Evolutionary conservation across 1,140 invertebrate species (phyloP).

Genomic region (Leptonema lineaticorne): DNA sequence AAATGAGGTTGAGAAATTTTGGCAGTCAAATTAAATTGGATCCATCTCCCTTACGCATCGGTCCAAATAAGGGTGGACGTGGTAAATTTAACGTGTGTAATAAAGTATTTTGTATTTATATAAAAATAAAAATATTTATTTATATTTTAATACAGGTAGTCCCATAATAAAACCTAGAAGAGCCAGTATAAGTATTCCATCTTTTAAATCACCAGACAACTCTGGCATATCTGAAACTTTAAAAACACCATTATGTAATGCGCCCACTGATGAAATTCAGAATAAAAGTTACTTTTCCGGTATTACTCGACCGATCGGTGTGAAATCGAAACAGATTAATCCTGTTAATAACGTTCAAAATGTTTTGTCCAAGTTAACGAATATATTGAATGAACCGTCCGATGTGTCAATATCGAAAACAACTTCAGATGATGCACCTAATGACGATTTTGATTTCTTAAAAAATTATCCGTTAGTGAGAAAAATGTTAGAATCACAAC

Average conservation of each 20-base stretch:
- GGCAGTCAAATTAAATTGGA: constrained; percentile 54
- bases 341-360: background rate
- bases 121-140: background rate
- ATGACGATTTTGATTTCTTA: background rate
- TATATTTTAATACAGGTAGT: constrained; percentile 31
- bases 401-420: background rate
- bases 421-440: background rate
- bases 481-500: background rate
- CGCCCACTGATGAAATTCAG: background rate
- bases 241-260: background rate
- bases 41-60: constrained; percentile 51
- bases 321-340: background rate
- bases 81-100: no score
- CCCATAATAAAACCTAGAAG: constrained; percentile 35
- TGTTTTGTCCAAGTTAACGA: background rate
- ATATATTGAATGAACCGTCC: background rate
- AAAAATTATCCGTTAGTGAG: background rate
- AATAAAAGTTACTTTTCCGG: background rate
- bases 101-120: no score
- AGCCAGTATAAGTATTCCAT: constrained; percentile 28
- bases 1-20: constrained; percentile 47
- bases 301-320: background rate
- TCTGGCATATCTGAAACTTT: background rate
- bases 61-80: constrained; percentile 44
- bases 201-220: background rate